Evolutionary conservation across 2,888 invertebrate genomes (phyloP), one percentile per base, ranked within the genome.

Genomic region (Agrilus mali): DNA sequence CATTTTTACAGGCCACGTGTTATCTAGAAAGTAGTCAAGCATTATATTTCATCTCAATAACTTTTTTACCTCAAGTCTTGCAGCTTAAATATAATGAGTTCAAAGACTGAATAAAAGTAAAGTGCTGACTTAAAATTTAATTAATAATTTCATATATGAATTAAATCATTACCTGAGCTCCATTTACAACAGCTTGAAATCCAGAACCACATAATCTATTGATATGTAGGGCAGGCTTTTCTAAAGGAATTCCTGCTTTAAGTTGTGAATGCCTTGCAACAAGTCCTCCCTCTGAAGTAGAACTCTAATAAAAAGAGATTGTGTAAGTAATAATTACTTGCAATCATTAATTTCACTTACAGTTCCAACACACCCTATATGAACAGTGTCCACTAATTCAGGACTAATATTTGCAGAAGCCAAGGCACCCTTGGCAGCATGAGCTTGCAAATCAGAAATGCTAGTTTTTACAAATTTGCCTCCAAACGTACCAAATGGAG

Each of bases 161-260:
- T 14, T 35, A n/a, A 35, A 17, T 40, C 48, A 41, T 49, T 68
- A 87, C 89, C 75, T 94, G 94, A 33, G 86, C 85, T 42, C 85
- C 88, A 70, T 82, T 92, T 14, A 95, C 79, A 48, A 98, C 73
- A 0, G 97, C 79, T 64, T 98, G 97, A 68, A 98, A 98, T 2
- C 97, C 97, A 27, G 95, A 95, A 13, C 97, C 98, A 66, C 98
- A 98, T 14, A 98, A 73, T 49, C 97, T 73, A 71, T 97, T 98
- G 38, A 98, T 77, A 40, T 83, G 82, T 2, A 92, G 70, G 1
- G 89, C 93, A 2, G 95, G 94, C 46, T 71, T 80, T 36, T 88
- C 84, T 51, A 82, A 67, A 7, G 94, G 92, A 42, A 97, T 80
- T 37, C 94, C 95, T 50, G 80, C 76, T 54, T 82, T 77, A 14